These are phyloP conservation scores for Tortrix viridana DNA, from an alignment of 2,888 invertebrate species.

Conservation along the genomic window DNA sequence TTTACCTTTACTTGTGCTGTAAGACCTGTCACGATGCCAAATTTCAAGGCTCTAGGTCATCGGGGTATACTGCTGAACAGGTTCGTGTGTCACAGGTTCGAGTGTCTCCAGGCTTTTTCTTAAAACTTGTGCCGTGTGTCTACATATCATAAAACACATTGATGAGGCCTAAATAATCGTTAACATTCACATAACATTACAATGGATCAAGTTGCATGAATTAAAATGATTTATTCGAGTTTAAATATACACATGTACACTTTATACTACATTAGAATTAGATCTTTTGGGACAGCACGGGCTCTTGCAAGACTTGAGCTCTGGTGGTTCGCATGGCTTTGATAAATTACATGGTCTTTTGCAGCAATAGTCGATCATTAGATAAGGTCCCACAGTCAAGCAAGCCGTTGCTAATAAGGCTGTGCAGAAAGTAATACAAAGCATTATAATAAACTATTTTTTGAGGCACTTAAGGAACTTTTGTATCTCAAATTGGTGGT, in stretches of 20 bases:
- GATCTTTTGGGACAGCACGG: conserved; percentile 55
- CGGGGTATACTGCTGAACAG: too few relatives aligned
- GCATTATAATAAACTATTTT: conserved; percentile 59
- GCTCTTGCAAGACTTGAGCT: conserved; percentile 59
- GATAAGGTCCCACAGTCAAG: conserved; percentile 59
- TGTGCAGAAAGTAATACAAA: conserved; percentile 60
- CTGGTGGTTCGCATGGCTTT: too few relatives aligned
- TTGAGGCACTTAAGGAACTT: conserved; percentile 65
- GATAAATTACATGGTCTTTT: too few relatives aligned
- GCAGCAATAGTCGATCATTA: conserved; percentile 42
- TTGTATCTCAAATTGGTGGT: conserved; percentile 60
- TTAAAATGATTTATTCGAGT: neutral
- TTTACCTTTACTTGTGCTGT: too few relatives aligned
- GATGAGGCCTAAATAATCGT: too few relatives aligned
- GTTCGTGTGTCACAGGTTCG: too few relatives aligned
- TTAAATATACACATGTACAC: neutral
- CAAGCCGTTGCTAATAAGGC: conserved; percentile 57
- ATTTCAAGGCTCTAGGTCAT: too few relatives aligned
- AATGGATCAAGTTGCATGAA: neutral
- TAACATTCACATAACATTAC: too few relatives aligned
- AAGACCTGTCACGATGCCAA: too few relatives aligned
- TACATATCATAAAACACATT: too few relatives aligned
- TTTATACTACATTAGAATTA: neutral
- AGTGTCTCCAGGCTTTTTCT: too few relatives aligned
- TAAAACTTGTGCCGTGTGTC: too few relatives aligned